These are phyloP conservation scores for Phanerotoma sp. DNA, from an alignment of 2,888 invertebrate species.

Conservation along the genomic window DNA sequence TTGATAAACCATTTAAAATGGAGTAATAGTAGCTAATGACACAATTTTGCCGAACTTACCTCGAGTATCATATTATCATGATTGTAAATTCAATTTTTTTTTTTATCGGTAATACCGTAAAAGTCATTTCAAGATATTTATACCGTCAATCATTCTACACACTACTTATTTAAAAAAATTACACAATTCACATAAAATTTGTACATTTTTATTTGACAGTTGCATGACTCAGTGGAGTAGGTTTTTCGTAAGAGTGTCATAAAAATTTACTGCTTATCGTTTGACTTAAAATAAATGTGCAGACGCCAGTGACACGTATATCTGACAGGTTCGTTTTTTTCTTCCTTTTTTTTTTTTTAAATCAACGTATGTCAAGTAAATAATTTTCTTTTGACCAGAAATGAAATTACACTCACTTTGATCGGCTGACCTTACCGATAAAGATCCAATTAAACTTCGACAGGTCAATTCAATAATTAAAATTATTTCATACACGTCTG, in stretches of 20 bases:
- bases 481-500: constrained; percentile 30
- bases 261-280: constrained; percentile 2
- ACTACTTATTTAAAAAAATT: not conserved
- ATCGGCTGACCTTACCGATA: constrained; percentile 42
- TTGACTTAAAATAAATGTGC: not conserved
- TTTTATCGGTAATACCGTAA: constrained; percentile 2
- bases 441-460: constrained; percentile 44
- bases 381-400: constrained; percentile 37
- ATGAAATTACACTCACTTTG: constrained; percentile 33
- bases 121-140: constrained; percentile 4
- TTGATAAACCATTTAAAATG: constrained; percentile 33
- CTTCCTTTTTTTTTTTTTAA: too few relatives aligned
- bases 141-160: not conserved
- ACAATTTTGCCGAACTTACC: not conserved
- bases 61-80: not conserved
- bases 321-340: too few relatives aligned
- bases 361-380: constrained; percentile 27
- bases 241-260: constrained; percentile 9
- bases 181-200: constrained; percentile 6
- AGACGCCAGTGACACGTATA: not conserved
- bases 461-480: constrained; percentile 46
- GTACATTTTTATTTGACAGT: constrained; percentile 1
- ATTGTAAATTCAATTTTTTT: too few relatives aligned
- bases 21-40: too few relatives aligned
- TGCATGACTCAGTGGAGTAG: not conserved